Evolutionary conservation across 2,888 invertebrate species (phyloP), one percentile per base, ranked within the genome.

Genomic region (Rugalucina vietnamica): DNA sequence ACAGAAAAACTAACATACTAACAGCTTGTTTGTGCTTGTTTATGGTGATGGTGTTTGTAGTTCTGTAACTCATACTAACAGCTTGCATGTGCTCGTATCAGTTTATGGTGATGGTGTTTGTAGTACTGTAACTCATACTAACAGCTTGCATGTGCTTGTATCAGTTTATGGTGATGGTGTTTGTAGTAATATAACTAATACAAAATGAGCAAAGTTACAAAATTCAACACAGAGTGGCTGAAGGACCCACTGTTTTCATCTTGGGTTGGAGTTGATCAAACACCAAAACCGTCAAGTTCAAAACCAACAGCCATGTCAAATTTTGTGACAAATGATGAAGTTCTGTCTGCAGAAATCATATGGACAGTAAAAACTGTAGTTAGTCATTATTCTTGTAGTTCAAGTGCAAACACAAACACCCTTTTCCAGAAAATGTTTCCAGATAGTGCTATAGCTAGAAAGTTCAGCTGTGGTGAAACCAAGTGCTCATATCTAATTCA

Each of bases 381-480:
- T 12, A 73, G 50, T 32, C 73, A 73, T 36, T 73, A 49, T 12
- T 73, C 73, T 49, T 32, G 32, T 29, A 73, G 24, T 73, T 43
- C 73, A 27, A 49, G 18, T 29, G 50, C 8, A 60, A 37, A 49
- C 10, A 76, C 39, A 76, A 39, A 69, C 49, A 72, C 27, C 24
- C 57, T 79, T 36, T 79, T 79, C 50, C 57, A 71, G 24, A 50
- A 71, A 37, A 79, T 79, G 78, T 79, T 79, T 32, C 78, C 78
- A 34, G 78, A 54, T 32, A 79, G 78, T 57, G 37, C 27, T 5
- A 79, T 79, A 36, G 71, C 78, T 32, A 71, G 34, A 27, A 37
- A 77, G 50, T 70, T 77, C 70, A 43, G 34, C 36, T 70, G 77
- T 77, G 77, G 77, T 4, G 18, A 37, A n/a, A 77, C 74, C 27